Percentiles rank a stretch among this genome's conserved stretches.
phyloP scores from a whole-genome alignment of 2,113 vertebrate species.

The Vulpes vulpes region DNA sequence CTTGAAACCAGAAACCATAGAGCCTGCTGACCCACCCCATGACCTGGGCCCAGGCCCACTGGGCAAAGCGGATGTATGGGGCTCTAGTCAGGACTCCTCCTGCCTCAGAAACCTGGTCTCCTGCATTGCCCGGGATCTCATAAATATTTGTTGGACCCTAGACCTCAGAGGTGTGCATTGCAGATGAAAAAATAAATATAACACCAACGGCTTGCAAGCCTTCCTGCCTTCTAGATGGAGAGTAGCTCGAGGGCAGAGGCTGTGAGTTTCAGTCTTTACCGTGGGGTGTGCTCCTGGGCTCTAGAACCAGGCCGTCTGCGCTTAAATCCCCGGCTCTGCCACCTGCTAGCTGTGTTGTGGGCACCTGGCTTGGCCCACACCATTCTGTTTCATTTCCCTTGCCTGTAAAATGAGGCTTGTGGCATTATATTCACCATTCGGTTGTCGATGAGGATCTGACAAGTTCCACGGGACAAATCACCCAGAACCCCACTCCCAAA shows the following conservation, averaged over 20 bases:
- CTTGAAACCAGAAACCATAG: not conserved
- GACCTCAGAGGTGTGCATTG: not conserved
- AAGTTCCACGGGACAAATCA: not conserved
- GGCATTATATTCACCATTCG: rapidly evolving
- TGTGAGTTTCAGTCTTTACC: not conserved
- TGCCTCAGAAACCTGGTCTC: not conserved
- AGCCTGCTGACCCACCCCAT: not conserved
- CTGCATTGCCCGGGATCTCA: not conserved
- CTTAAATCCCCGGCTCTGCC: not conserved
- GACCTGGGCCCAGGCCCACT: not conserved
- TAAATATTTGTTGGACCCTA: not conserved
- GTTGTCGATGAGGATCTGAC: not conserved
- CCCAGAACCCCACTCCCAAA: not conserved
- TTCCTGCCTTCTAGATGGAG: not conserved
- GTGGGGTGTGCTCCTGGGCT: not conserved
- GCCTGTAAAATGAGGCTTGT: not conserved
- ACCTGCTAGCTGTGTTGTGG: not conserved
- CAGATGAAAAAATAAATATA: not conserved
- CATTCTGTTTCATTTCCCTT: not conserved
- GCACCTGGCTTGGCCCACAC: not conserved
- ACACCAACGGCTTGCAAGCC: not conserved
- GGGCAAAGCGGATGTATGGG: not conserved
- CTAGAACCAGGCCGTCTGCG: not conserved
- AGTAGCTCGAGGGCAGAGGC: not conserved
- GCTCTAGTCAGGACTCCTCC: not conserved